Percentiles rank a stretch among this genome's conserved stretches.
Evolutionary conservation across 2,113 vertebrate species (phyloP).

Genomic region (Phaethon lepturus): DNA sequence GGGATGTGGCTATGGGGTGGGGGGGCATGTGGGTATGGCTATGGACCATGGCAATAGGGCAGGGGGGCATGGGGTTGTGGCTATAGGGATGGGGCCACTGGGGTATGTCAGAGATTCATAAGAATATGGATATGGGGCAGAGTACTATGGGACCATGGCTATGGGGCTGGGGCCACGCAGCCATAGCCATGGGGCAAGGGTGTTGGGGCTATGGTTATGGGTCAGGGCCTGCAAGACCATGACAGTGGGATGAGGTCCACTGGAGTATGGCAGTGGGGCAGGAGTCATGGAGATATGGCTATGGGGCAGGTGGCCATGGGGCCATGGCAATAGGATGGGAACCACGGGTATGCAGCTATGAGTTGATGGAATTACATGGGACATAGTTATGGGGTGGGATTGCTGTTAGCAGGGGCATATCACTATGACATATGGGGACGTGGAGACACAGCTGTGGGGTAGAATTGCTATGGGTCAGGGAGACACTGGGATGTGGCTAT

Average conservation of each 20-base stretch:
- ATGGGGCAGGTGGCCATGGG: background rate
- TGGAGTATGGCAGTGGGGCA: background rate
- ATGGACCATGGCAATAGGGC: no score
- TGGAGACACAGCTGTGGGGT: background rate
- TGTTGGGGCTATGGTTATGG: no score
- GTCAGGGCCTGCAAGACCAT: background rate
- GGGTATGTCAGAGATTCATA: no score
- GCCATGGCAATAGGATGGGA: background rate
- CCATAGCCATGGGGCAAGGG: no score
- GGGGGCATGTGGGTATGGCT: background rate
- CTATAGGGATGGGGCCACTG: background rate
- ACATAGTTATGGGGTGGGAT: background rate
- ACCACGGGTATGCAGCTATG: background rate
- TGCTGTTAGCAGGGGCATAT: background rate
- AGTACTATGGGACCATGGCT: no score
- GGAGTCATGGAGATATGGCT: background rate
- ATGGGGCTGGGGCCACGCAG: no score
- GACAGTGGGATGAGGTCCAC: no score
- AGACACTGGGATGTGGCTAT: background rate
- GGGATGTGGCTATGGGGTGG: background rate
- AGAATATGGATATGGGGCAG: background rate
- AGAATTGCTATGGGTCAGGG: background rate
- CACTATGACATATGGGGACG: background rate
- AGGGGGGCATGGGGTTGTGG: background rate
- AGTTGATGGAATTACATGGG: background rate